These are phyloP conservation scores for Tridacna crocea DNA, from an alignment of 2,888 invertebrate genomes.

Conservation along the genomic window DNA sequence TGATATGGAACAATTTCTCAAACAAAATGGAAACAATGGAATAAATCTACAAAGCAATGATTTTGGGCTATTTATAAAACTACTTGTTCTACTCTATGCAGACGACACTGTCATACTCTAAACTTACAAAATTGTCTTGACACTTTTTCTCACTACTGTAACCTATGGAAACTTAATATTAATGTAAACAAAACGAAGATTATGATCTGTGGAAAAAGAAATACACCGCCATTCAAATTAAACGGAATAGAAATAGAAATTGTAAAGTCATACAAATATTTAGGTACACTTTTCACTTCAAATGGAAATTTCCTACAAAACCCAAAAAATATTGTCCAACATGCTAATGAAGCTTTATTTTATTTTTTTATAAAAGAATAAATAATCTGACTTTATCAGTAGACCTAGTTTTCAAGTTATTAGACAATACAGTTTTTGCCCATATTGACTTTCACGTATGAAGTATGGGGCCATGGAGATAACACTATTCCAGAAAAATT, in stretches of 20 bases:
- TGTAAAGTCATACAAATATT: conserved; percentile 16
- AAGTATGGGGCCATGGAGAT: conserved; percentile 14
- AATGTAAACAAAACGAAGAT: conserved; percentile 10
- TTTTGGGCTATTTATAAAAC: no score
- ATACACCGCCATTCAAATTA: neutral
- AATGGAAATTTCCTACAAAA: conserved; percentile 7
- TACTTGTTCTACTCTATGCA: conserved; percentile 19
- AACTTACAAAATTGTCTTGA: no score
- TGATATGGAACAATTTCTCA: no score
- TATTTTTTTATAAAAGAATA: conserved; percentile 16
- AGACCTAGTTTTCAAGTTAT: conserved; percentile 16
- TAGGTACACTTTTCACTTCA: conserved; percentile 1
- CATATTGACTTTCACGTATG: neutral
- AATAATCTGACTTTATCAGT: conserved; percentile 11
- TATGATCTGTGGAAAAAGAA: conserved; percentile 10
- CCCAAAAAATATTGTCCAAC: conserved; percentile 3
- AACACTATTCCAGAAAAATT: neutral
- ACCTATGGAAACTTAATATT: no score
- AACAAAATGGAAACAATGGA: no score
- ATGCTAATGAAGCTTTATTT: conserved; percentile 17
- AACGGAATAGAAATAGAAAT: neutral
- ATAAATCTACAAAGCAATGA: no score
- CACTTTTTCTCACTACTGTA: no score
- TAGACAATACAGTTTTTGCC: conserved; percentile 19
- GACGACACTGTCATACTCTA: no score